Evolutionary conservation across 2,113 vertebrate species (phyloP).

Genomic region (Podiceps cristatus): DNA sequence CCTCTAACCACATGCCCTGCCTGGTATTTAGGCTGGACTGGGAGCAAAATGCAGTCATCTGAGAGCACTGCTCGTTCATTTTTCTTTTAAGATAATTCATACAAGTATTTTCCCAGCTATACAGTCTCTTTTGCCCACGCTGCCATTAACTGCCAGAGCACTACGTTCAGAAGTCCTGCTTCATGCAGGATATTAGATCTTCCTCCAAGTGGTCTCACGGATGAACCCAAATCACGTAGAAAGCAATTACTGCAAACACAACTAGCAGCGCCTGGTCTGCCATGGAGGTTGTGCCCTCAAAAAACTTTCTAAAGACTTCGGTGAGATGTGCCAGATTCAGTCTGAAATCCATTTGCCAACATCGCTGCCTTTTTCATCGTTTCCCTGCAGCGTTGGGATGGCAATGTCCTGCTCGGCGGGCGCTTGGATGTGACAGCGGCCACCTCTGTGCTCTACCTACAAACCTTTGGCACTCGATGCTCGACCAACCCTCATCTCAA

Average conservation of each 20-base stretch:
- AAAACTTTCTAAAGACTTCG: background rate
- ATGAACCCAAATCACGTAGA: fast-evolving
- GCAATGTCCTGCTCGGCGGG: background rate
- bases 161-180: background rate
- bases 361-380: fast-evolving
- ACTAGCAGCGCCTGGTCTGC: fast-evolving
- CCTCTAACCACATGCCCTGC: background rate
- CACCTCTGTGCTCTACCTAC: background rate
- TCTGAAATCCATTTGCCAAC: background rate
- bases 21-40: background rate
- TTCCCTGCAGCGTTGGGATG: background rate
- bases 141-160: background rate
- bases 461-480: background rate
- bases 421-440: background rate
- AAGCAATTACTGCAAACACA: background rate
- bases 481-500: background rate
- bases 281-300: background rate
- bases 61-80: background rate
- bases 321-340: fast-evolving
- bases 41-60: background rate
- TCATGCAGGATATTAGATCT: background rate
- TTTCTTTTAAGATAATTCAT: background rate
- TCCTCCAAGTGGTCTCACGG: background rate
- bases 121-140: background rate
- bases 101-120: background rate